These are phyloP conservation scores for Regulus satrapa DNA, from an alignment of 2,113 vertebrate genomes.

Conservation along the genomic window DNA sequence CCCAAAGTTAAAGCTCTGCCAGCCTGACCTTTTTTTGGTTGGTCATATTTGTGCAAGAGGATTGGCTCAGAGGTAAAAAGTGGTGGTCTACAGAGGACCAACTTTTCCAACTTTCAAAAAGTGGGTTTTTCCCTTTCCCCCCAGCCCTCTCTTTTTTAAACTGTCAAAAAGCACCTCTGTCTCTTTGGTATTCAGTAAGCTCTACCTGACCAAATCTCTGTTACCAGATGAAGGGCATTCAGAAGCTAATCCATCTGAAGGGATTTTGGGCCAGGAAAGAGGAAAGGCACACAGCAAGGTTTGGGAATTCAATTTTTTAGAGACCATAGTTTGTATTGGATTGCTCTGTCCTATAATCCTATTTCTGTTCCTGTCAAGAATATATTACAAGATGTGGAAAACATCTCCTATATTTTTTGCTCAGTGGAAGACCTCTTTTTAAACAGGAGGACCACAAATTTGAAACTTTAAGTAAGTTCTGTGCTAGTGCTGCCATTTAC, in stretches of 20 bases:
- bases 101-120: neutral
- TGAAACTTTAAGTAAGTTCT: neutral
- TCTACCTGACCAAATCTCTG: neutral
- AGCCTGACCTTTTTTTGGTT: neutral
- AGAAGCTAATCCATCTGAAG: slow-evolving; percentile 5
- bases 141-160: neutral
- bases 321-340: neutral
- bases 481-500: neutral
- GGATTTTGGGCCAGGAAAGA: neutral
- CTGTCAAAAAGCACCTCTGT: neutral
- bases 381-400: neutral
- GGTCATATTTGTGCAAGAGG: neutral
- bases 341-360: neutral
- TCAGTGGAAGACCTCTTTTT: neutral
- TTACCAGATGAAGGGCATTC: neutral
- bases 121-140: neutral
- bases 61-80: neutral
- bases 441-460: neutral
- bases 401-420: neutral
- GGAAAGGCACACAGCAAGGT: neutral
- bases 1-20: neutral
- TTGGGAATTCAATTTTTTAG: neutral
- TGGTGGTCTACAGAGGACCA: neutral
- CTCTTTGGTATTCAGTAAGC: neutral
- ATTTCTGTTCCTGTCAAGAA: neutral